Evolutionary conservation across 2,113 vertebrate species (phyloP).

Genomic region (Scomber japonicus): DNA sequence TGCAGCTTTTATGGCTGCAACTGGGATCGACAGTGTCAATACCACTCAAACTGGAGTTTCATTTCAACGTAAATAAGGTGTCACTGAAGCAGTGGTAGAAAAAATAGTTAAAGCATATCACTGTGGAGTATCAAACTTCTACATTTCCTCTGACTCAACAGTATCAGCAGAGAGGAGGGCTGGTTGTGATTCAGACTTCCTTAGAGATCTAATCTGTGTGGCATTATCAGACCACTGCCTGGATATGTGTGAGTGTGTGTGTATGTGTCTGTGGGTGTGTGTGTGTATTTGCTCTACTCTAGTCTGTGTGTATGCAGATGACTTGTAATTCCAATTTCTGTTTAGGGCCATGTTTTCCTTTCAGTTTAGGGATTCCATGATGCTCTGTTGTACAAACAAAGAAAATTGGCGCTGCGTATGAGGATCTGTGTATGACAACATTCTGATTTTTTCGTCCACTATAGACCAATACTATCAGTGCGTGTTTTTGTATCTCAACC

Average conservation of each 20-base stretch:
- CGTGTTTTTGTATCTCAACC: too few relatives aligned
- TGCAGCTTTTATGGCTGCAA: conserved; percentile 26
- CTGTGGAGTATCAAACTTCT: conserved; percentile 54
- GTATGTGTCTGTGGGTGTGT: background rate
- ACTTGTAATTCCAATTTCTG: background rate
- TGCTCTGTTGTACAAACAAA: background rate
- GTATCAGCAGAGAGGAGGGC: conserved; percentile 41
- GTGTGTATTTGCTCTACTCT: conserved; percentile 1
- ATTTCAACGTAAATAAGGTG: conserved; percentile 61
- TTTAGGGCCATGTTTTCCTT: background rate
- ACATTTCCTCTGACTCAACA: conserved; percentile 66
- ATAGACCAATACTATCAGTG: too few relatives aligned
- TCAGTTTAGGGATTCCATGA: background rate
- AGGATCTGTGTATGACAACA: too few relatives aligned
- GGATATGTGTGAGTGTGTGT: background rate
- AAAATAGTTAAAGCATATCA: conserved; percentile 51
- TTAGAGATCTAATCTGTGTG: conserved; percentile 62
- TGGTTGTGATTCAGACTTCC: conserved; percentile 66
- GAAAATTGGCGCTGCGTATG: too few relatives aligned
- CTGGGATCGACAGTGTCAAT: conserved; percentile 54
- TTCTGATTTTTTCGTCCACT: too few relatives aligned
- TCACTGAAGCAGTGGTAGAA: conserved; percentile 34
- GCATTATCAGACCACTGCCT: conserved; percentile 49
- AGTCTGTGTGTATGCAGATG: background rate
- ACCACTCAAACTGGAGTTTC: conserved; percentile 59